Base-by-base conservation (phyloP, 1,140 invertebrate genomes). In the Papilio dardanus region DNA sequence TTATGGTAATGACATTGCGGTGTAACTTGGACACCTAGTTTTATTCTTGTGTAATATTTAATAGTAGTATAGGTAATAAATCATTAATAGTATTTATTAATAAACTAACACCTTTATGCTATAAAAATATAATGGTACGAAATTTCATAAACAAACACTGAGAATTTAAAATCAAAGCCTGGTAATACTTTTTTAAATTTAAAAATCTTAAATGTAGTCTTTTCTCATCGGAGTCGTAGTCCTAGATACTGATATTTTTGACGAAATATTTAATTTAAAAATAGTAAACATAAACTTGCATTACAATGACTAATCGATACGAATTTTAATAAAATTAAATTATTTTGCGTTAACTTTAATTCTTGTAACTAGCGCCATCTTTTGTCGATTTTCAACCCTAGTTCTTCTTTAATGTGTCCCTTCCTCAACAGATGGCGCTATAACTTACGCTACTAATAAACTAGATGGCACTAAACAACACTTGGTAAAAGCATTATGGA, bases 1-100 rank as follows among this genome's bases (percentile, higher is more conserved):
- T 68, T 68, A 68, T 68, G 66, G 10, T 68, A 68, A 68, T 68
- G 66, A 68, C 66, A 68, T 68, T 68, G 66, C 35, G 3, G 35
- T 40, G 66, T 68, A 0, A 21, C 5, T 35, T 33, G 33, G 21
- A 24, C 54, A 4, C 21, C 54, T 28, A 58, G 12, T 58, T 28
- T 24, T 28, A 10, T 58, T 58, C 54, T 58, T 58, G 54, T 28
- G 54, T 58, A 58, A 58, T 28, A 54, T 58, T 58, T 28, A 28
- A 28, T 12, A 28, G 21, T 28, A 58, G 1, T 54, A 54, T 54
- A 24, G 50, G 21, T 21, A 21, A 10, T 24, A 54, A 24, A n/a
- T n/a, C n/a, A n/a, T 21, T 50, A 21, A 50, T 5, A 46, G n/a
- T 46, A 14, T 46, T 19, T 50, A n/a, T 50, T 50, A 50, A 8